Conservation (phyloP, 2,113 vertebrate species). For the Ictalurus furcatus region DNA sequence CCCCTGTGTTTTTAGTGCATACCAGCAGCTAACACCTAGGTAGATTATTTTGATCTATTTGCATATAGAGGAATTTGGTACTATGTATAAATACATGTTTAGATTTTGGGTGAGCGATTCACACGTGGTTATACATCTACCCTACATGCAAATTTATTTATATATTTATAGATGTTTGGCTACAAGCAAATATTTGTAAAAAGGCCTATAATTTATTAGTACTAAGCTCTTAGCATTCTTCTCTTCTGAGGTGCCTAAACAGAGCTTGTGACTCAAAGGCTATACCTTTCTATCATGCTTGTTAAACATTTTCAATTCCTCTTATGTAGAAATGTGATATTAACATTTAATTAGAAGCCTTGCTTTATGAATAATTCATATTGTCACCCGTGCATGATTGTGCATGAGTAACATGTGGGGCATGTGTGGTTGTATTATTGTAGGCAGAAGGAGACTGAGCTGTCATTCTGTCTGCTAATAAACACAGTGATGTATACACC, state of each 20-base stretch:
- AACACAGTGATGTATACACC: neutral
- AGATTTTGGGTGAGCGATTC: neutral
- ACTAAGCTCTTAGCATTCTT: neutral
- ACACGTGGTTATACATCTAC: neutral
- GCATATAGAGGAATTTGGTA: neutral
- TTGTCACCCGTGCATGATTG: neutral
- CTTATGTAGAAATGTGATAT: constrained; percentile 4
- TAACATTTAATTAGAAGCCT: constrained; percentile 8
- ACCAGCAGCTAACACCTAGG: neutral
- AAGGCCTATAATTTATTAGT: neutral
- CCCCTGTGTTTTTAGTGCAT: neutral
- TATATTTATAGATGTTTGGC: neutral
- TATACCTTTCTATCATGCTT: neutral
- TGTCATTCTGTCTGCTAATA: neutral
- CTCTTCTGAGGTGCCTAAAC: neutral
- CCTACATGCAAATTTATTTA: neutral
- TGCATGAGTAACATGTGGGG: neutral
- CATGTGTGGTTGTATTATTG: neutral
- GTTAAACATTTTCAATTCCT: neutral
- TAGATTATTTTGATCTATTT: neutral
- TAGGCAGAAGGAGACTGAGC: neutral
- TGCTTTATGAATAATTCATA: constrained; percentile 10
- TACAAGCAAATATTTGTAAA: neutral
- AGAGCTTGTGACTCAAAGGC: neutral
- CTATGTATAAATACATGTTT: neutral